Base-by-base conservation (phyloP, 2,113 vertebrate species). In the Sinocyclocheilus rhinocerous region DNA sequence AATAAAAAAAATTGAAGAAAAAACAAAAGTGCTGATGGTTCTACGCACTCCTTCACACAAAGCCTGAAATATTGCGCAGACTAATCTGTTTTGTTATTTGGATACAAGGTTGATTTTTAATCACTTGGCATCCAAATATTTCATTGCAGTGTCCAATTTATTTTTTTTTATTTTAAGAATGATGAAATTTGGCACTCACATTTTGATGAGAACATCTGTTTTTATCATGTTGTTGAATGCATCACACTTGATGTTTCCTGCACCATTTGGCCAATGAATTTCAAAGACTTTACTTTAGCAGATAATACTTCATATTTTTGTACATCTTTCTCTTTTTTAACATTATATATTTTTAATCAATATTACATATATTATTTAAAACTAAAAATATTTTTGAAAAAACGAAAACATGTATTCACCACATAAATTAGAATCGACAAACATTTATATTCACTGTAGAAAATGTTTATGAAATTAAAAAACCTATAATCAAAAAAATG, bases 151-250 rank as follows among this genome's bases (percentile, higher is more conserved):
- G 1, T 75, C 12, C 20, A 13, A 11, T 6, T 3, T 39, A 3
- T 39, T 36, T 36, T 8, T 33, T 1, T 33, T 65, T 70, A 5
- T 39, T 72, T 5, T 11, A 45, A 48, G 12, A 75, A 48, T 75
- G 0, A 75, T 75, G 39, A 45, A 48, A 48, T 75, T 15, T 75
- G 39, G 39, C 18, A 72, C 20, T 73, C 61, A 29, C 63, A 67
- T 67, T 67, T 29, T 45, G 4, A 70, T 70, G 67, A 75, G 22
- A 75, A 75, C 39, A 45, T 75, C 72, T 48, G 39, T 45, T 75
- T 72, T 75, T 10, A 73, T 20, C 59, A 65, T 29, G 6, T 67
- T 69, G 15, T 69, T 36, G 16, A 1, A 36, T 20, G 16, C 7
- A 33, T 69, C 16, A 69, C 29, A 69, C 29, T 22, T 61, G 57